These are phyloP conservation scores for Drosophila bifasciata DNA, from an alignment of 1,140 invertebrate genomes.

Conservation along the genomic window DNA sequence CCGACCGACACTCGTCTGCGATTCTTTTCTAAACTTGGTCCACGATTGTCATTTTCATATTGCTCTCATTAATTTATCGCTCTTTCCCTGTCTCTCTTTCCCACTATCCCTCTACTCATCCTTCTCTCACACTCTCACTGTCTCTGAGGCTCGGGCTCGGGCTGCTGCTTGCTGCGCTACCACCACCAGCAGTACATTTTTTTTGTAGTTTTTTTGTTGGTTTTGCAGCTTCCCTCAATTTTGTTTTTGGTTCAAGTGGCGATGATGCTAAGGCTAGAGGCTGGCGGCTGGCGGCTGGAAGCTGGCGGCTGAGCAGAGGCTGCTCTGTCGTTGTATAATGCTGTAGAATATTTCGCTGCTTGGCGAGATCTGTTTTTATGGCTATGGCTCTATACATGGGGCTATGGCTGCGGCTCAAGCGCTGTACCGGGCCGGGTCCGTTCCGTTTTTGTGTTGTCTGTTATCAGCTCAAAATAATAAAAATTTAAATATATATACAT, in stretches of 20 bases:
- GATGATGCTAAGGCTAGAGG: conserved; percentile 24
- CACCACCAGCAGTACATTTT: conserved; percentile 33
- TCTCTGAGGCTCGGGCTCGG: no score
- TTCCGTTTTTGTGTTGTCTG: conserved; percentile 56
- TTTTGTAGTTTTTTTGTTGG: conserved; percentile 34
- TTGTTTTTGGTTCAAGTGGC: conserved; percentile 71
- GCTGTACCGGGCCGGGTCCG: conserved; percentile 48
- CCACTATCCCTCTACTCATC: conserved; percentile 5
- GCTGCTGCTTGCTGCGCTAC: conserved; percentile 4
- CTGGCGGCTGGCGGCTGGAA: no score
- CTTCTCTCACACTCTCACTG: background rate
- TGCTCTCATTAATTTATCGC: conserved; percentile 62
- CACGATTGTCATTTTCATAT: conserved; percentile 71
- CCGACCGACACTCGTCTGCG: conserved; percentile 7
- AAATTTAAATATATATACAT: conserved; percentile 73
- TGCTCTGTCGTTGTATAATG: conserved; percentile 58
- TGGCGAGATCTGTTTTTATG: conserved; percentile 68
- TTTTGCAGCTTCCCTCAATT: conserved; percentile 74
- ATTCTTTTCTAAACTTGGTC: conserved; percentile 77
- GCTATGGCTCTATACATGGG: conserved; percentile 46
- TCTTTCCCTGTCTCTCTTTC: conserved; percentile 30
- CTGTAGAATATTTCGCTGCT: conserved; percentile 66
- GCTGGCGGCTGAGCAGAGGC: conserved; percentile 16
- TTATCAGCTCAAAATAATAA: conserved; percentile 83
- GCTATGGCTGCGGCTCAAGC: conserved; percentile 65